These are phyloP conservation scores for Myopa testacea DNA, from an alignment of 2,888 invertebrate genomes.

Conservation along the genomic window DNA sequence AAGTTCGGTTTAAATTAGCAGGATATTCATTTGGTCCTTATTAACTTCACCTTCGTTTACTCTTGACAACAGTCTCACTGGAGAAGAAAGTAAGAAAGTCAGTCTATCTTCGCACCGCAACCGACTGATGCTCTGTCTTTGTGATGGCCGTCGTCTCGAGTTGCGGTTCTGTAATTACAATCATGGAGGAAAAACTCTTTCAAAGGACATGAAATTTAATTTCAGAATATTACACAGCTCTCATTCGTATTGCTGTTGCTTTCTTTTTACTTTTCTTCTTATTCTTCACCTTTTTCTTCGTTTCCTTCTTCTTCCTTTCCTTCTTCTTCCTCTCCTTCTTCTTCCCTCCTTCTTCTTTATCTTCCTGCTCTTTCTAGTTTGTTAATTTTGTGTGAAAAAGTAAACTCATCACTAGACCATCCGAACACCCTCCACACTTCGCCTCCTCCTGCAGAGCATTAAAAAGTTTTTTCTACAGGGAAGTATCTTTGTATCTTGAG, in stretches of 20 bases:
- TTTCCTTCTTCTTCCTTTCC: not conserved
- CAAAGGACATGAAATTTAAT: not conserved
- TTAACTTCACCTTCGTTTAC: not conserved
- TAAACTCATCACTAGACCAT: not conserved
- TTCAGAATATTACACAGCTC: not conserved
- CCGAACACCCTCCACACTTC: too few species aligned
- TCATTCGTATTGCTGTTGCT: not conserved
- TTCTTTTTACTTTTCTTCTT: not conserved
- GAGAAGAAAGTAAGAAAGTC: not conserved
- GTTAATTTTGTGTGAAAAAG: not conserved
- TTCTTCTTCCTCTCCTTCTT: not conserved
- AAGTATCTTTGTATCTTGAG: too few species aligned
- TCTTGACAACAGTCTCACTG: not conserved
- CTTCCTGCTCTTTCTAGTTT: not conserved
- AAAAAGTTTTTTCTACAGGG: not conserved
- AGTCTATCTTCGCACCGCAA: not conserved
- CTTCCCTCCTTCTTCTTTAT: not conserved
- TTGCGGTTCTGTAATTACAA: constrained; percentile 3
- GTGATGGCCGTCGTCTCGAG: not conserved
- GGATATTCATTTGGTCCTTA: too few species aligned
- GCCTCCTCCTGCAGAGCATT: not conserved
- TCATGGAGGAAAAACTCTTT: not conserved
- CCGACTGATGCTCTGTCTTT: not conserved
- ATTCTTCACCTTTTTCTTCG: not conserved
- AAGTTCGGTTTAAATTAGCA: too few species aligned